These are phyloP conservation scores for Lepidotrigona ventralis DNA, from an alignment of 1,140 invertebrate genomes.

Conservation along the genomic window DNA sequence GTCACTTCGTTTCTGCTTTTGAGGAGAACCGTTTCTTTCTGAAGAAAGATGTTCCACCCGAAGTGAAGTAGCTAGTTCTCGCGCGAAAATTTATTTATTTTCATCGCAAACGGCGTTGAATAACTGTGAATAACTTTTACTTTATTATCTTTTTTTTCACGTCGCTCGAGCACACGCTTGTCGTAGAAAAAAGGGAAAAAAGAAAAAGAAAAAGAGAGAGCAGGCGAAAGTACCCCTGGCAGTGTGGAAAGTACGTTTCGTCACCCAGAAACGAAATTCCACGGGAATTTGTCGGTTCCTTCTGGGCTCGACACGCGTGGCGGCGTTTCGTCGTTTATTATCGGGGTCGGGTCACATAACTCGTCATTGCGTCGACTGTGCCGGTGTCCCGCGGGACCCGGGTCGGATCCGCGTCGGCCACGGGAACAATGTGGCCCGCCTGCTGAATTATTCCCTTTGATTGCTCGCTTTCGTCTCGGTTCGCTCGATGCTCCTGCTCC, in stretches of 20 bases:
- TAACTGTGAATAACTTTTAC: too few relatives aligned
- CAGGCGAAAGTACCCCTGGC: neutral
- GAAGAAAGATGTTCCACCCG: too few relatives aligned
- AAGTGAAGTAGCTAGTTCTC: too few relatives aligned
- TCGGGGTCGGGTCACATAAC: conserved; percentile 59
- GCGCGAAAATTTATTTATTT: too few relatives aligned
- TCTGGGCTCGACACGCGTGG: conserved; percentile 49
- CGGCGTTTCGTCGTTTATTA: conserved; percentile 62
- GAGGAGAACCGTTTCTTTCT: too few relatives aligned
- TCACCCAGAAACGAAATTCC: conserved; percentile 22
- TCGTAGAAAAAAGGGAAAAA: too few relatives aligned
- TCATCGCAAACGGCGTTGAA: too few relatives aligned
- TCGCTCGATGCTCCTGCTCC: conserved; percentile 48
- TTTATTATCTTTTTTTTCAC: too few relatives aligned
- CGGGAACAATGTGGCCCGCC: conserved; percentile 74
- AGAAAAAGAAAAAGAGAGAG: too few relatives aligned
- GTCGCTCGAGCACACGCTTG: too few relatives aligned
- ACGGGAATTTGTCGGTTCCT: conserved; percentile 50
- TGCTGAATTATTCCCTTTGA: conserved; percentile 79
- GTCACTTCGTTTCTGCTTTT: too few relatives aligned
- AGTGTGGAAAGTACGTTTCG: conserved; percentile 34
- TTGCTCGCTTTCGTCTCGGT: conserved; percentile 76
- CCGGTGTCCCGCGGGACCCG: conserved; percentile 63
- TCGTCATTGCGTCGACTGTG: conserved; percentile 34
- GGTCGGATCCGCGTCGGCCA: conserved; percentile 51